phyloP scores from a whole-genome alignment of 1,140 invertebrate species.

The Pseudomyrmex sp. region DNA sequence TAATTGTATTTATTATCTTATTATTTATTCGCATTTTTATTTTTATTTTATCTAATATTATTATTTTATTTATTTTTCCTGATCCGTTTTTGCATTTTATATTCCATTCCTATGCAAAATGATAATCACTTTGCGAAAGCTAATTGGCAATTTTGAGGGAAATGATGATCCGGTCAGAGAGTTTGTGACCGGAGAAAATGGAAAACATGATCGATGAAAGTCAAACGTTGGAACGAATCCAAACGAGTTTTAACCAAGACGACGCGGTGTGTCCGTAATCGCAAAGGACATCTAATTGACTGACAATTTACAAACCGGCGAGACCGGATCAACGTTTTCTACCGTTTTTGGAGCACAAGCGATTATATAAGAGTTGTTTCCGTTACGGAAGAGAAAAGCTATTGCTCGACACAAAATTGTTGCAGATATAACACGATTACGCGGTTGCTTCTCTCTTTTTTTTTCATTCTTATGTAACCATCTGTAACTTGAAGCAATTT shows the following conservation, averaged over 20 bases:
- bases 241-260: conserved; percentile 17
- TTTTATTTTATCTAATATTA: too few species aligned
- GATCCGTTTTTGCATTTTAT: too few species aligned
- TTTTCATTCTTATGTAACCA: conserved; percentile 39
- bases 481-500: conserved; percentile 18
- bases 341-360: not conserved
- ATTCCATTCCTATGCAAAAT: too few species aligned
- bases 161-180: conserved; percentile 59
- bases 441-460: not conserved
- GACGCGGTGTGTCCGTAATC: conserved; percentile 31
- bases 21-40: too few species aligned
- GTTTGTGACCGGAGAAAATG: conserved; percentile 62
- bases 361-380: conserved; percentile 61
- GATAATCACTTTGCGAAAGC: conserved; percentile 52
- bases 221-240: conserved; percentile 66
- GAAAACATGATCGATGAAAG: conserved; percentile 65
- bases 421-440: conserved; percentile 38
- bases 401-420: conserved; percentile 7
- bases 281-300: conserved; percentile 61
- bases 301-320: not conserved
- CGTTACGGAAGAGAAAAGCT: conserved; percentile 63
- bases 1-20: too few species aligned
- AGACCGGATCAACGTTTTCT: not conserved
- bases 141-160: conserved; percentile 63
- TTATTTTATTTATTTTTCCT: too few species aligned